Evolutionary conservation across 2,888 invertebrate genomes (phyloP), one percentile per base, ranked within the genome.

Genomic region (Bedellia somnulentella): DNA sequence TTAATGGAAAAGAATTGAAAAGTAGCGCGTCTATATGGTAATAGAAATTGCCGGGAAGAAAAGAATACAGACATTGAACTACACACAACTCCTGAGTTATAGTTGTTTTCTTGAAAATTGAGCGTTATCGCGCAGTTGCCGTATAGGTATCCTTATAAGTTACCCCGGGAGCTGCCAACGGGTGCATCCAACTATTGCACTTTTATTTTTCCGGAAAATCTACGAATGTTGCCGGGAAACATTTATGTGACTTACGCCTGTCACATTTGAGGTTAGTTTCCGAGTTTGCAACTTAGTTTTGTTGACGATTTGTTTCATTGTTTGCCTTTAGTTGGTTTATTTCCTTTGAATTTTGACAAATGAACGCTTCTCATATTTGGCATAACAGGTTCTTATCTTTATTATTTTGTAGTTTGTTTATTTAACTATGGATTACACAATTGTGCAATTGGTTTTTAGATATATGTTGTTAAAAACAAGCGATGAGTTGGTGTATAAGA

Each of bases 1-100:
- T 73, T 73, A 75, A 73, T 75, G 71, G 73, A 73, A 73, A 73
- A 73, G 75, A 73, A 73, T 73, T 73, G 73, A 75, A 73, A 73
- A 75, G 70, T 70, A 70, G 68, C 71, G 61, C 60, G 64, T 75
- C 75, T 75, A 73, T 75, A 75, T 75, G 75, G 71, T 73, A 75
- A 75, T 75, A 71, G 66, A 75, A 71, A 73, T 73, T 70, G 71
- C 63, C 70, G 59, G 71, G 70, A 70, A 73, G 73, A 71, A 71
- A 68, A 62, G 60, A 71, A 63, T 60, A 64, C 57, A 66, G 18
- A 5, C 18, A 9, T 18, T 18, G 18, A 18, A 18, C 18, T 18
- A 9, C 18, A 5, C 5, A 18, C 18, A 18, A n/a, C n/a, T n/a
- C n/a, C 60, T 68, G 63, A 73, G 61, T 70, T 73, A 71, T 70